phyloP scores from a whole-genome alignment of 2,888 invertebrate genomes.

The Synanthedon andrenaeformis region DNA sequence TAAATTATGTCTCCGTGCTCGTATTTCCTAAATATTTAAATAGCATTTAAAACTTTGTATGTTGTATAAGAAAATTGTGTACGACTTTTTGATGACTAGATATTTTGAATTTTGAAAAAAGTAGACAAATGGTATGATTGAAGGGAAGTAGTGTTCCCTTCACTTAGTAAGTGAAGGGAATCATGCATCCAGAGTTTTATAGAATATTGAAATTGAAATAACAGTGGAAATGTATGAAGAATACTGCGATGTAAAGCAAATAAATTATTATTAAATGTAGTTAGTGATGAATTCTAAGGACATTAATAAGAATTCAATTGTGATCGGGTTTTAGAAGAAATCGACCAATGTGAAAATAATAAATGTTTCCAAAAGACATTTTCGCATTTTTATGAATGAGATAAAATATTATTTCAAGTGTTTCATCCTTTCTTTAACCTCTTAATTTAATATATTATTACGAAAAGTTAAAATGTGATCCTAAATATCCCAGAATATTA shows the following conservation, averaged over 20 bases:
- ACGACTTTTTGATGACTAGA: slow-evolving; percentile 56
- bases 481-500: too few species aligned
- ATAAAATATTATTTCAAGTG: too few species aligned
- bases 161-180: background rate
- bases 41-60: slow-evolving; percentile 27
- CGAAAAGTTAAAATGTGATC: too few species aligned
- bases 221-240: background rate
- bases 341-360: slow-evolving; percentile 67
- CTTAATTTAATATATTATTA: too few species aligned
- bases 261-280: slow-evolving; percentile 31
- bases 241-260: slow-evolving; percentile 1
- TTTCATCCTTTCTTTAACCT: background rate
- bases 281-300: slow-evolving; percentile 23
- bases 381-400: slow-evolving; percentile 2
- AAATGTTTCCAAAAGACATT: slow-evolving; percentile 57
- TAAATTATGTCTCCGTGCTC: slow-evolving; percentile 15
- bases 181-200: background rate
- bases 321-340: slow-evolving; percentile 47
- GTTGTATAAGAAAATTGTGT: slow-evolving; percentile 45
- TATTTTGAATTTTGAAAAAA: slow-evolving; percentile 41
- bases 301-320: slow-evolving; percentile 36
- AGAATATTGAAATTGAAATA: background rate
- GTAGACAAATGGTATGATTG: background rate
- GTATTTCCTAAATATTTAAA: slow-evolving; percentile 25
- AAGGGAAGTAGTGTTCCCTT: too few species aligned